Base-by-base conservation (phyloP, 2,888 invertebrate genomes). In the Calameuta pallipes region DNA sequence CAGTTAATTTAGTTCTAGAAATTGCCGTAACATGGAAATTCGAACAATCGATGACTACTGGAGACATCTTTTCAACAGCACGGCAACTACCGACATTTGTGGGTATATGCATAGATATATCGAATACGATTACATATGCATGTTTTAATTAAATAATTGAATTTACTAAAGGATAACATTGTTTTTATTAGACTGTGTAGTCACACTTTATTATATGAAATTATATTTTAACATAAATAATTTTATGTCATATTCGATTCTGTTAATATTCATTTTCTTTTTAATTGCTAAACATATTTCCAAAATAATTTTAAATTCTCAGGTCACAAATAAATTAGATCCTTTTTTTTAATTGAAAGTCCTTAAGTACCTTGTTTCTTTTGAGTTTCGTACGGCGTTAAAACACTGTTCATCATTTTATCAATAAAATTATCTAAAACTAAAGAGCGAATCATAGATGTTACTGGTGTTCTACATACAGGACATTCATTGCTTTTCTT, bases 341-440 rank as follows among this genome's bases (percentile, higher is more conserved):
- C 92, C 93, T 92, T 90, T 88, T 94, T 92, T 77, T 90, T 91
- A 70, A 92, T 91, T 0, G 95, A 91, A 35, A 94, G 87, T 23
- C 23, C 9, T 9, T 56, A 56, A 9, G 56, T 23, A 23, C 56
- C 56, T 75, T 94, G 92, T 79, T 92, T 90, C 78, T 96, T 92
- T 81, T 93, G 93, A 69, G 90, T 87, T 88, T 94, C 94, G 88
- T 94, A 91, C n/a, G 95, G 94, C 1, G 93, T 92, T 12, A 94
- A 93, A 36, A 95, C 91, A 82, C 92, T 94, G 82, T 94, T 93
- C 31, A 94, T 93, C 93, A 95, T 94, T 91, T 94, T 95, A 36
- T 95, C 95, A 76, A 96, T 96, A 83, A 96, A 95, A 82, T 94
- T 95, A 86, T 96, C 96, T 78, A 96, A 86, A 4, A 95, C 95